Conservation (phyloP, 2,797 vertebrate species). For the Syngnathus rostellatus region DNA sequence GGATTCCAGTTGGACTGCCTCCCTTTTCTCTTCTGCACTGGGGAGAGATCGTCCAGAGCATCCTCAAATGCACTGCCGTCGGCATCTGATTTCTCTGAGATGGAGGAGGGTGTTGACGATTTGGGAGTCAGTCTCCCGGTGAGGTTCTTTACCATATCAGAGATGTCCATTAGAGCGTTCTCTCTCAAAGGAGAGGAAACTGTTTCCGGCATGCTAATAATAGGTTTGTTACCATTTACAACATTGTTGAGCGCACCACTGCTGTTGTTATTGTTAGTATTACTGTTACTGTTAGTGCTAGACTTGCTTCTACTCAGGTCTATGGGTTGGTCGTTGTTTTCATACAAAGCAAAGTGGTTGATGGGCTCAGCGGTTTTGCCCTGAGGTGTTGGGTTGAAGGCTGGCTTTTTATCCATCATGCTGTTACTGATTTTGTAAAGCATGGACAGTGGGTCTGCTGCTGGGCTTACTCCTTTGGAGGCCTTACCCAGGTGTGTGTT, state of each 20-base stretch:
- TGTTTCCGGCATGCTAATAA: constrained; percentile 78
- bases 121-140: constrained; percentile 95
- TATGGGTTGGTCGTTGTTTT: constrained; percentile 93
- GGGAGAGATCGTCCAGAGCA: constrained; percentile 89
- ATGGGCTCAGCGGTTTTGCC: constrained; percentile 82
- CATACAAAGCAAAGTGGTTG: constrained; percentile 85
- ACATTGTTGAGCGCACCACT: constrained; percentile 48
- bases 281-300: constrained; percentile 61
- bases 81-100: constrained; percentile 94
- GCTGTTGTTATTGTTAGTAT: constrained; percentile 44
- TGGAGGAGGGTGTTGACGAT: constrained; percentile 92
- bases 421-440: constrained; percentile 99
- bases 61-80: constrained; percentile 95
- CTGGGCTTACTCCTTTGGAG: constrained; percentile 82
- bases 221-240: constrained; percentile 68
- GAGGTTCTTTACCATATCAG: constrained; percentile 99
- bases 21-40: constrained; percentile 94
- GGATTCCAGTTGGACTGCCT: constrained; percentile 99
- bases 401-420: constrained; percentile 88
- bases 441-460: constrained; percentile 91
- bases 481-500: constrained; percentile 98
- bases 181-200: constrained; percentile 86
- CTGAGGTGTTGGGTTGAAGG: constrained; percentile 77
- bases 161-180: constrained; percentile 98
- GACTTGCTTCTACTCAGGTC: constrained; percentile 95